Percentiles rank a stretch among this genome's conserved stretches.
phyloP scores from a whole-genome alignment of 1,140 invertebrate genomes.

The Lasaia peninsularis region DNA sequence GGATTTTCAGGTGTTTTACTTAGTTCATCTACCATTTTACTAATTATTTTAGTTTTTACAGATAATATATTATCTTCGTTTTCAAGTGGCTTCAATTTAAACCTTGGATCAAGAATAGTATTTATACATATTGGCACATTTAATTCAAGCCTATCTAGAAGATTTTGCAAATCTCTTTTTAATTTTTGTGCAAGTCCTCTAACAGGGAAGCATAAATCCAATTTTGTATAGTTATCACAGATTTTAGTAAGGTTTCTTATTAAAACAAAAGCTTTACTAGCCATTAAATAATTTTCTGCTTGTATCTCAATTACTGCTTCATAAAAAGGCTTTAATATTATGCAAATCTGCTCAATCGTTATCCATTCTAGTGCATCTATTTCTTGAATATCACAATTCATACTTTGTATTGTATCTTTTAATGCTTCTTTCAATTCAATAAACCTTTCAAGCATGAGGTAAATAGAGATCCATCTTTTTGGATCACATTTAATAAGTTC shows the following conservation, averaged over 20 bases:
- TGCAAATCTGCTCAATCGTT: not conserved
- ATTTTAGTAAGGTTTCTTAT: not conserved
- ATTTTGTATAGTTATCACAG: not conserved
- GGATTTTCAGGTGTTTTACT: not conserved
- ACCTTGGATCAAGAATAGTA: not conserved
- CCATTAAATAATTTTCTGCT: not conserved
- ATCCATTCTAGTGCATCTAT: not conserved
- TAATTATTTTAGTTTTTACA: not conserved
- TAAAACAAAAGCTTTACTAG: not conserved
- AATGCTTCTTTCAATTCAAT: not conserved
- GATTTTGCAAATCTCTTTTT: not conserved
- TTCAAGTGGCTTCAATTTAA: conserved; percentile 2
- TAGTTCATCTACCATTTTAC: not conserved
- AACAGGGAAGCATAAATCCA: not conserved
- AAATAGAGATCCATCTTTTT: not conserved
- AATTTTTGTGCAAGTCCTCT: not conserved
- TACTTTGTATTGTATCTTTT: not conserved
- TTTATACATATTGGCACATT: not conserved
- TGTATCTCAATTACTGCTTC: not conserved
- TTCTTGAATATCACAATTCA: not conserved
- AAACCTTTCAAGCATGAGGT: not conserved
- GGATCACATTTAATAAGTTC: not conserved
- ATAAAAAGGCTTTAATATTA: not conserved
- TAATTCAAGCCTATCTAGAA: not conserved
- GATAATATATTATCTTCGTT: not conserved